phyloP scores from a whole-genome alignment of 2,797 vertebrate genomes.

The Sebastiscus tertius region DNA sequence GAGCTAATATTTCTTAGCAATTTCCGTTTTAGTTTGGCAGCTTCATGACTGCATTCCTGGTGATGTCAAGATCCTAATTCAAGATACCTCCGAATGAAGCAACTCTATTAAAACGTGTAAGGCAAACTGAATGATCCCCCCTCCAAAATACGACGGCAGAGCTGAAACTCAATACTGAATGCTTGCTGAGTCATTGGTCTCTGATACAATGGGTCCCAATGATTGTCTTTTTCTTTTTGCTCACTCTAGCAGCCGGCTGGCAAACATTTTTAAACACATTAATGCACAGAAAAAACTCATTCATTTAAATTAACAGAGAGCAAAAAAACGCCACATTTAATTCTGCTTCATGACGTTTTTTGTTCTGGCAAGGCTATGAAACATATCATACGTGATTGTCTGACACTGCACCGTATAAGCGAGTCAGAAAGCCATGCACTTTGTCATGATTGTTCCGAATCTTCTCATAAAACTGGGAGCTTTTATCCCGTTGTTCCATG shows the following conservation, averaged over 20 bases:
- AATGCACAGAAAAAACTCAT: conserved; percentile 38
- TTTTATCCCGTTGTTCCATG: conserved; percentile 41
- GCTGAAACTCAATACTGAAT: conserved; percentile 31
- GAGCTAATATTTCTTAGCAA: neutral
- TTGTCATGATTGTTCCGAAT: neutral
- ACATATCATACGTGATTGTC: conserved; percentile 58
- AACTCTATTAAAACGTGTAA: conserved; percentile 4
- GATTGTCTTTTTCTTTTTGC: conserved; percentile 64
- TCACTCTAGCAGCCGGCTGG: conserved; percentile 35
- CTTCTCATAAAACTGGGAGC: conserved; percentile 5
- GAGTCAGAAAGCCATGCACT: conserved; percentile 4
- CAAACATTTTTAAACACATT: conserved; percentile 50
- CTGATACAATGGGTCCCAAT: conserved; percentile 40
- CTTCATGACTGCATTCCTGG: neutral
- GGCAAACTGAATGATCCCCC: conserved; percentile 21
- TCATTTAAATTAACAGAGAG: conserved; percentile 42
- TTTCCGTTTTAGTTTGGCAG: conserved; percentile 2
- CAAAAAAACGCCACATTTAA: conserved; percentile 14
- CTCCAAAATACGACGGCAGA: conserved; percentile 32
- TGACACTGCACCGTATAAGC: conserved; percentile 47
- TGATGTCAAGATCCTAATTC: conserved; percentile 25
- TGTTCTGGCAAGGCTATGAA: conserved; percentile 29
- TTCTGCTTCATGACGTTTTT: conserved; percentile 21
- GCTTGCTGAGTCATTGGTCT: conserved; percentile 53
- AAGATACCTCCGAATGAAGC: conserved; percentile 19